Percentiles rank a stretch among this genome's conserved stretches.
phyloP scores from a whole-genome alignment of 2,113 vertebrate genomes.

The Polyodon spathula region DNA sequence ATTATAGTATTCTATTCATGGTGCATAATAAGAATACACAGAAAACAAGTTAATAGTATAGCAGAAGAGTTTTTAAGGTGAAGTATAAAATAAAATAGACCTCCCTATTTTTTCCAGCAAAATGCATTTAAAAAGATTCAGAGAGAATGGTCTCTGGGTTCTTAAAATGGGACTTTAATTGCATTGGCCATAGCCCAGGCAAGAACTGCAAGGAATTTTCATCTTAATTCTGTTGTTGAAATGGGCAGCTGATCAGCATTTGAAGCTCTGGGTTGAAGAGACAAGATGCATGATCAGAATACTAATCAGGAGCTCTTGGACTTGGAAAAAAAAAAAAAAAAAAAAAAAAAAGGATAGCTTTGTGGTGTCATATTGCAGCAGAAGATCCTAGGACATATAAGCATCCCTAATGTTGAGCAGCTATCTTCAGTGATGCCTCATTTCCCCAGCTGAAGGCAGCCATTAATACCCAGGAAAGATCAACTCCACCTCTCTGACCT shows the following conservation, averaged over 20 bases:
- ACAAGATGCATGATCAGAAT: conserved; percentile 55
- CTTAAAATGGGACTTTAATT: background rate
- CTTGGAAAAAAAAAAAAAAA: background rate
- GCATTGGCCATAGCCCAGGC: conserved; percentile 42
- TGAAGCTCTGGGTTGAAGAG: conserved; percentile 60
- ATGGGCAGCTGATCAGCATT: conserved; percentile 66
- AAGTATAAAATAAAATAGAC: too few species aligned
- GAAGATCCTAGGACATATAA: conserved; percentile 58
- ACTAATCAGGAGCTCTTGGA: conserved; percentile 52
- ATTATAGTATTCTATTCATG: too few species aligned
- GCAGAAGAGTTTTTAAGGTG: too few species aligned
- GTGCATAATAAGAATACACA: too few species aligned
- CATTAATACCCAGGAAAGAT: conserved; percentile 66
- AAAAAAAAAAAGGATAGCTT: conserved; percentile 15
- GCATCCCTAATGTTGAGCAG: conserved; percentile 65
- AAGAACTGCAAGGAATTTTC: conserved; percentile 51
- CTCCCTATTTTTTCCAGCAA: too few species aligned
- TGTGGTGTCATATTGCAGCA: conserved; percentile 35
- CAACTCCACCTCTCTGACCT: conserved; percentile 52
- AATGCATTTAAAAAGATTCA: too few species aligned
- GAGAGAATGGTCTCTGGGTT: too few species aligned
- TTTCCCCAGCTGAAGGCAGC: conserved; percentile 63
- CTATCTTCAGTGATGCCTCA: conserved; percentile 54
- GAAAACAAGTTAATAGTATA: too few species aligned
- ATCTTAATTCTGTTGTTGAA: conserved; percentile 53